These are phyloP conservation scores for Tetrax tetrax DNA, from an alignment of 2,113 vertebrate genomes.

Conservation along the genomic window DNA sequence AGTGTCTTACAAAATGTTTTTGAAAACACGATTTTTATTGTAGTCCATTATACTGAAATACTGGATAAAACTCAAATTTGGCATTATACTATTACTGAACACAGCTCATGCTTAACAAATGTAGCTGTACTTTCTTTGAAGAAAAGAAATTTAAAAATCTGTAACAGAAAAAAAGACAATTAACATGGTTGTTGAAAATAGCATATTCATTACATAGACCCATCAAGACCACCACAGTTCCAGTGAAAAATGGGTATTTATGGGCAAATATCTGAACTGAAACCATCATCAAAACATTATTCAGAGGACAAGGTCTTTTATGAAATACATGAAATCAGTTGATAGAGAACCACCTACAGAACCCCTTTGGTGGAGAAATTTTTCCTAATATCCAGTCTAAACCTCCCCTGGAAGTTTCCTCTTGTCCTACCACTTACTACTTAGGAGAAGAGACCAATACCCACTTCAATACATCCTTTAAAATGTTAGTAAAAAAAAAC, in stretches of 20 bases:
- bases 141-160: not conserved
- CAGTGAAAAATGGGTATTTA: not conserved
- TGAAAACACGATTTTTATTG: not conserved
- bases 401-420: not conserved
- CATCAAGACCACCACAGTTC: not conserved
- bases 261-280: not conserved
- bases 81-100: not conserved
- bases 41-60: not conserved
- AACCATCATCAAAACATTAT: not conserved
- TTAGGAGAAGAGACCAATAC: not conserved
- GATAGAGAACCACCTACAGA: not conserved
- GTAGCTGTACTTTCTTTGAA: not conserved
- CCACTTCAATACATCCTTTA: not conserved
- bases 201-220: not conserved
- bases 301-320: not conserved
- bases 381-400: not conserved
- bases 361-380: not conserved
- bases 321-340: not conserved
- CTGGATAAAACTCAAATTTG: not conserved
- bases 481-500: not conserved
- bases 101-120: not conserved
- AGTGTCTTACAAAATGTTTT: not conserved
- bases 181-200: not conserved
- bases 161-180: not conserved
- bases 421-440: not conserved